phyloP scores from a whole-genome alignment of 2,888 invertebrate species.

The Ormyrus labotus region DNA sequence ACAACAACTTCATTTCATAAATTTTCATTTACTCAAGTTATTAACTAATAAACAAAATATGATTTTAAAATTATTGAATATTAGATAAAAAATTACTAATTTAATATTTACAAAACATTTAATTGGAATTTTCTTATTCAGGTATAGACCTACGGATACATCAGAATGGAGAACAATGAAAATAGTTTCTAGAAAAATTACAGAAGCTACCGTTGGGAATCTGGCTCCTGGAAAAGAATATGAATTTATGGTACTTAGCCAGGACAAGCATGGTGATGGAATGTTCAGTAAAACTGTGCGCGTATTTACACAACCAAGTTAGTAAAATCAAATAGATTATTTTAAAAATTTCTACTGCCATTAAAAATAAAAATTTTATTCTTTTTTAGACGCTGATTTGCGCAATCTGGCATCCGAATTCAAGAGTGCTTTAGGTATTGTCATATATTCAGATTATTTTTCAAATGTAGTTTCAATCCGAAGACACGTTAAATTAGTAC shows the following conservation, averaged over 20 bases:
- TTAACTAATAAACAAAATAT: too few relatives aligned
- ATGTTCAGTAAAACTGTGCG: constrained; percentile 91
- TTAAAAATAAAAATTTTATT: background rate
- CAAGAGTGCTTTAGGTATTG: constrained; percentile 54
- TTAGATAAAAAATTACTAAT: too few relatives aligned
- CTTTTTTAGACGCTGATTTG: constrained; percentile 63
- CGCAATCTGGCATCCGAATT: constrained; percentile 70
- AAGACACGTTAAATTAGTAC: too few relatives aligned
- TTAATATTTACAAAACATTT: too few relatives aligned
- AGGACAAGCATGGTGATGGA: constrained; percentile 91
- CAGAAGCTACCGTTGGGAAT: constrained; percentile 87
- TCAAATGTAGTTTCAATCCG: too few relatives aligned
- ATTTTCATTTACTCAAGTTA: too few relatives aligned
- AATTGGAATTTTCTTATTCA: constrained; percentile 56
- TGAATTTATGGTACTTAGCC: constrained; percentile 93
- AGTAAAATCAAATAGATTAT: constrained; percentile 23
- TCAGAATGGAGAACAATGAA: constrained; percentile 91
- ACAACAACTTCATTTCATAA: too few relatives aligned
- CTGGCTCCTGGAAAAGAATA: constrained; percentile 88
- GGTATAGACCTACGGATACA: constrained; percentile 84
- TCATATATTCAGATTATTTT: too few relatives aligned
- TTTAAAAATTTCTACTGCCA: too few relatives aligned
- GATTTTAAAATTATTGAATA: too few relatives aligned
- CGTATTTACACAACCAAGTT: constrained; percentile 82
- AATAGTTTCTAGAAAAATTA: constrained; percentile 83